Conservation (phyloP, 1,140 invertebrate genomes). For the Tetramorium simillimum region DNA sequence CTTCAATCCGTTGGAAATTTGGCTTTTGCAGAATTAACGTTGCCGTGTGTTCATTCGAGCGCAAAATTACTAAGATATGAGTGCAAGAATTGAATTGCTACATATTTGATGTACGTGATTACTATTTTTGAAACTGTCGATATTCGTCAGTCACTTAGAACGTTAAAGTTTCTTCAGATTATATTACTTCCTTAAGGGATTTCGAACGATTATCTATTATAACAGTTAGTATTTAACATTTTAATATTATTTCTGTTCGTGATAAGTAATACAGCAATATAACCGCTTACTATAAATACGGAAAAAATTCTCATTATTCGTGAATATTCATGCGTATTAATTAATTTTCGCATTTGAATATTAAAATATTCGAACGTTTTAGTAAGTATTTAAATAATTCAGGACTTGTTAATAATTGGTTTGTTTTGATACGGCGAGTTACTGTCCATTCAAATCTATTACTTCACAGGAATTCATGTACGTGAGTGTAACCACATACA, state of each 20-base stretch:
- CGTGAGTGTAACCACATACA: background rate
- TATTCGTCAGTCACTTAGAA: background rate
- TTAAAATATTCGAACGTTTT: constrained; percentile 35
- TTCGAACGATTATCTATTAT: background rate
- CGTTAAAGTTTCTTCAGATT: background rate
- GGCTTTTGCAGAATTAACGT: constrained; percentile 13
- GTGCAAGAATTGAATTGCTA: background rate
- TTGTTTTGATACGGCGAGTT: constrained; percentile 25
- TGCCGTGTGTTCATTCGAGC: background rate
- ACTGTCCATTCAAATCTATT: constrained; percentile 46
- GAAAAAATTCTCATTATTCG: background rate
- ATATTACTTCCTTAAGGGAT: background rate
- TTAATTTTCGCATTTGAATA: constrained; percentile 36
- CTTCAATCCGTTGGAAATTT: constrained; percentile 35
- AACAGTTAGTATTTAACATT: background rate
- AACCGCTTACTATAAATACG: background rate
- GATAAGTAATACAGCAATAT: background rate
- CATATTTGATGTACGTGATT: background rate
- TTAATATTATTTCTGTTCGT: background rate
- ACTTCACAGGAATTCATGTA: constrained; percentile 38
- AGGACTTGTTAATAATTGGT: background rate
- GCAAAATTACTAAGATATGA: constrained; percentile 35
- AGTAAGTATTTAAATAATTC: constrained; percentile 27
- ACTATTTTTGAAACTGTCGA: background rate
- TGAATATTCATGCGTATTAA: constrained; percentile 53